Conservation (phyloP, 2,797 vertebrate species). For the Pipistrellus nathusii region DNA sequence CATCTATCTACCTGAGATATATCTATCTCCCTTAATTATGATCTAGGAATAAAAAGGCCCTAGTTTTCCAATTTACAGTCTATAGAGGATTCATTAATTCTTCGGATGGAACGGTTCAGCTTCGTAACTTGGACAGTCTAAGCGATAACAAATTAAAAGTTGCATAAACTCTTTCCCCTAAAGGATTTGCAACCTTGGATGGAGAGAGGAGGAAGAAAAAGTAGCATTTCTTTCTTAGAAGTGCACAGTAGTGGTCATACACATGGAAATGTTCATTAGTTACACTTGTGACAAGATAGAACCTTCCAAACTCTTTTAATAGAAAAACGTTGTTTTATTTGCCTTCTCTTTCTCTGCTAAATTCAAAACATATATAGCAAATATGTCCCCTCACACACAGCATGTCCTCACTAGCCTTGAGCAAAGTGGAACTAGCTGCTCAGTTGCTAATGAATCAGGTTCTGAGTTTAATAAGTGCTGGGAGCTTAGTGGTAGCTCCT, state of each 20-base stretch:
- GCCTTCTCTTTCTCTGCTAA: constrained; percentile 9
- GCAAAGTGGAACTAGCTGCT: constrained; percentile 1
- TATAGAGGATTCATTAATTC: constrained; percentile 16
- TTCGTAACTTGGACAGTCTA: constrained; percentile 17
- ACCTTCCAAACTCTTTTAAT: constrained; percentile 25
- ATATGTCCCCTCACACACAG: neutral
- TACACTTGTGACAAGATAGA: neutral
- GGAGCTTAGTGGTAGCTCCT: neutral
- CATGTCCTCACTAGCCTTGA: neutral
- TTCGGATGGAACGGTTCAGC: neutral
- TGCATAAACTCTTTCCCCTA: neutral
- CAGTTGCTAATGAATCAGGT: neutral
- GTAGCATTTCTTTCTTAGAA: constrained; percentile 26
- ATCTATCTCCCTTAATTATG: constrained; percentile 31
- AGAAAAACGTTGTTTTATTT: constrained; percentile 51
- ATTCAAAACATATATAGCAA: constrained; percentile 42
- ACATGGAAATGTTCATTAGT: neutral
- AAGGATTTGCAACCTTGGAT: neutral
- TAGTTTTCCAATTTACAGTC: constrained; percentile 29
- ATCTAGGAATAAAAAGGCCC: neutral
- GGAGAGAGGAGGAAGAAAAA: neutral
- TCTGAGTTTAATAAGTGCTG: constrained; percentile 36
- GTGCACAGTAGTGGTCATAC: neutral
- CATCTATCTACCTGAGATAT: neutral
- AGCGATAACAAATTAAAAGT: constrained; percentile 44